phyloP scores from a whole-genome alignment of 1,140 invertebrate species.

The Macrostomum lignano region DNA sequence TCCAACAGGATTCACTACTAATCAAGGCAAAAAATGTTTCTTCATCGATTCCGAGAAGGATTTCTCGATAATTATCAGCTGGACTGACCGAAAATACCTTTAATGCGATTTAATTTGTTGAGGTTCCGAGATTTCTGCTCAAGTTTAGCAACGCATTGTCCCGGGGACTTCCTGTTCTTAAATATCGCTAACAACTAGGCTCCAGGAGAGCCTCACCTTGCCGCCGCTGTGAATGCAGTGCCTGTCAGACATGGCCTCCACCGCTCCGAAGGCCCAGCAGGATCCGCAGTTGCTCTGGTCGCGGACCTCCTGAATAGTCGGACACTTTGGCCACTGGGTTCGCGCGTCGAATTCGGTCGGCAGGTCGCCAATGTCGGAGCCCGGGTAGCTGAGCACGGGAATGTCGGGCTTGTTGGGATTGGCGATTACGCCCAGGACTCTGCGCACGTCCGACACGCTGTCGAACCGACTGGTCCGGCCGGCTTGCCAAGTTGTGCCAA shows the following conservation, averaged over 20 bases:
- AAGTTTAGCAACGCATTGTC: too few species aligned
- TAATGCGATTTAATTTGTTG: too few species aligned
- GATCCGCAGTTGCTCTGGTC: constrained; percentile 32
- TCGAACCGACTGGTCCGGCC: neutral
- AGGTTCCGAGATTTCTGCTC: too few species aligned
- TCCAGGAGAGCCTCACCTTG: too few species aligned
- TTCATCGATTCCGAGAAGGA: too few species aligned
- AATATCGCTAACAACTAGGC: too few species aligned
- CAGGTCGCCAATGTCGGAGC: constrained; percentile 19
- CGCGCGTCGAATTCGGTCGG: constrained; percentile 51
- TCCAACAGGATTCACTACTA: too few species aligned
- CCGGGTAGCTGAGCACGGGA: neutral
- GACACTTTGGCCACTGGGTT: constrained; percentile 47
- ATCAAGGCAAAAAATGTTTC: too few species aligned
- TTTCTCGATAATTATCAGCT: too few species aligned
- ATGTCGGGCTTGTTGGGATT: constrained; percentile 4
- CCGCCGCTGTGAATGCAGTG: constrained; percentile 40
- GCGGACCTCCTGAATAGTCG: constrained; percentile 28
- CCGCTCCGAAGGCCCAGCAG: constrained; percentile 52
- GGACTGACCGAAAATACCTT: too few species aligned
- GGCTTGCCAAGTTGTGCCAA: constrained; percentile 11
- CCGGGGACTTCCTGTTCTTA: too few species aligned
- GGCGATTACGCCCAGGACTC: constrained; percentile 1
- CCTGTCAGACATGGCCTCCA: constrained; percentile 67
- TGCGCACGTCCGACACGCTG: neutral